Conservation (phyloP, 2,113 vertebrate species). For the Erythrocebus patas region DNA sequence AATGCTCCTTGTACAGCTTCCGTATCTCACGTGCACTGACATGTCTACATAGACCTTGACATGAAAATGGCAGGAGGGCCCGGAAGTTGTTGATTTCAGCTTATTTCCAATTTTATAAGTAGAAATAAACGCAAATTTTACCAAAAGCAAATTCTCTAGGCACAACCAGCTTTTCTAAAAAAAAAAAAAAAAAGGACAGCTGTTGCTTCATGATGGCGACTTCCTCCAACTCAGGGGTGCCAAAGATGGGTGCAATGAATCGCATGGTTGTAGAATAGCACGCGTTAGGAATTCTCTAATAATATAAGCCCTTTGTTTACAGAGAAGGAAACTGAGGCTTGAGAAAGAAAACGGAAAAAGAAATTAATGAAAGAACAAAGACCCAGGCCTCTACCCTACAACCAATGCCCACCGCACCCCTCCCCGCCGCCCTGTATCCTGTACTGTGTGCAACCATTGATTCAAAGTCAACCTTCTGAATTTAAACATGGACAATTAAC, state of each 20-base stretch:
- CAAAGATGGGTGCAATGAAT: not conserved
- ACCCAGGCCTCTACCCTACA: not conserved
- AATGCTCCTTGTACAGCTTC: not conserved
- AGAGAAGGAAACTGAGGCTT: conserved; percentile 30
- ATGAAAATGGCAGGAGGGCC: not conserved
- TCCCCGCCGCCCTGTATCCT: no score
- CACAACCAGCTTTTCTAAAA: conserved; percentile 38
- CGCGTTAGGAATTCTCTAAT: not conserved
- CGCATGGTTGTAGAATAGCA: accelerated
- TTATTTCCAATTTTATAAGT: conserved; percentile 59
- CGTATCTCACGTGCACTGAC: not conserved
- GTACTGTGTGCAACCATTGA: not conserved
- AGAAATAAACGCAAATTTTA: conserved; percentile 60
- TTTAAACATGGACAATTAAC: conserved; percentile 59
- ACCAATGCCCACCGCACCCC: not conserved
- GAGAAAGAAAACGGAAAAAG: not conserved
- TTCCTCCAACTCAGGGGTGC: conserved; percentile 65
- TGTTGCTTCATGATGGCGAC: conserved; percentile 67
- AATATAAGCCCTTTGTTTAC: not conserved
- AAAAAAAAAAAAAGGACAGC: conserved; percentile 54
- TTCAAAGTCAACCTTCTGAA: not conserved
- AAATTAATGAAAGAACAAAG: not conserved
- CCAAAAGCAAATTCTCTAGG: conserved; percentile 62
- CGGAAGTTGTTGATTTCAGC: conserved; percentile 35
- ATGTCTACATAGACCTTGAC: not conserved